Evolutionary conservation across 2,888 invertebrate genomes (phyloP).

Genomic region (Tholera decimalis): DNA sequence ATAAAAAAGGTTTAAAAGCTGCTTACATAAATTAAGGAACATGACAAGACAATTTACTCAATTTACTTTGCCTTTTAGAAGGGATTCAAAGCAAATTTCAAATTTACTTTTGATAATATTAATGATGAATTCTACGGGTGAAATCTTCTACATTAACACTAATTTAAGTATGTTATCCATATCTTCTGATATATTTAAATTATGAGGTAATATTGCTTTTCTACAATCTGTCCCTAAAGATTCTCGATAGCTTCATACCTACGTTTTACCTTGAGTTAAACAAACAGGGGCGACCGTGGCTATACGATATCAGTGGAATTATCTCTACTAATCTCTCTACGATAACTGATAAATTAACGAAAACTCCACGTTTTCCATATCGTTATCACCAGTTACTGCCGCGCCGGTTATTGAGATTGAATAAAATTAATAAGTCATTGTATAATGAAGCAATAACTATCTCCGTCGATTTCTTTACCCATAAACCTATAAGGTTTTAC

Average conservation of each 20-base stretch:
- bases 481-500: slow-evolving; percentile 56
- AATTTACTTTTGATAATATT: slow-evolving; percentile 40
- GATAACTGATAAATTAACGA: slow-evolving; percentile 80
- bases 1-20: slow-evolving; percentile 20
- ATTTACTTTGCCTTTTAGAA: slow-evolving; percentile 41
- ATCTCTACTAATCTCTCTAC: slow-evolving; percentile 79
- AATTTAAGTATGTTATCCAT: neutral
- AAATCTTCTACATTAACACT: no score
- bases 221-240: slow-evolving; percentile 34
- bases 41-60: slow-evolving; percentile 32
- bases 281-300: slow-evolving; percentile 68
- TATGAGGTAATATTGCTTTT: slow-evolving; percentile 29
- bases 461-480: slow-evolving; percentile 40
- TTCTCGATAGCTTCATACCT: slow-evolving; percentile 40
- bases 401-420: slow-evolving; percentile 54
- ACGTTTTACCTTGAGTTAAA: slow-evolving; percentile 66
- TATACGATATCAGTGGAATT: slow-evolving; percentile 81
- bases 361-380: slow-evolving; percentile 54
- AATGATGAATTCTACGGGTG: no score
- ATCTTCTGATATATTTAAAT: slow-evolving; percentile 17
- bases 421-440: slow-evolving; percentile 55
- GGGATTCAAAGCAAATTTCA: slow-evolving; percentile 28
- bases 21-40: slow-evolving; percentile 43
- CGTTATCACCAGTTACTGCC: slow-evolving; percentile 41
- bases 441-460: slow-evolving; percentile 62